A percentile compares a stretch with the other conserved stretches of the same genome.
phyloP scores from a whole-genome alignment of 2,113 vertebrate genomes.

The Passer domesticus region DNA sequence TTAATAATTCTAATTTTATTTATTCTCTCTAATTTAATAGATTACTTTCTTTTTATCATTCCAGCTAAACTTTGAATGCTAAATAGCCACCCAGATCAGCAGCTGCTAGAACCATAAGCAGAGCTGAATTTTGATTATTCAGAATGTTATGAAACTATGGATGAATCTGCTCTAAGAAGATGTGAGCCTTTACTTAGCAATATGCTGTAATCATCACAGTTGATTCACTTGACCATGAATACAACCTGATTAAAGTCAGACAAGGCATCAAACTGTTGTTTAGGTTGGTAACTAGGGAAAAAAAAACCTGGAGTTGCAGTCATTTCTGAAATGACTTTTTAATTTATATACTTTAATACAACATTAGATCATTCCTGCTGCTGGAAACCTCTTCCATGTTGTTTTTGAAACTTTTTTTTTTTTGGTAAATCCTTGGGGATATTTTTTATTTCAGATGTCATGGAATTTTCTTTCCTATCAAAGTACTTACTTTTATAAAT shows the following conservation, averaged over 20 bases:
- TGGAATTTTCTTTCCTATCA: not conserved
- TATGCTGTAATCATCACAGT: not conserved
- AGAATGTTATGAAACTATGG: not conserved
- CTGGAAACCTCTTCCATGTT: not conserved
- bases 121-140: not conserved
- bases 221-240: not conserved
- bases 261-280: not conserved
- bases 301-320: not conserved
- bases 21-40: not conserved
- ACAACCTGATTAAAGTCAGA: not conserved
- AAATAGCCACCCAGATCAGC: not conserved
- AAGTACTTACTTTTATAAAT: not conserved
- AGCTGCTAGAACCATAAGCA: not conserved
- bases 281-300: not conserved
- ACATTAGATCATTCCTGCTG: not conserved
- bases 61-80: not conserved
- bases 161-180: not conserved
- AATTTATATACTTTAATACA: not conserved
- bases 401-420: not conserved
- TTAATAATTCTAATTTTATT: conserved; percentile 3
- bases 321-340: not conserved
- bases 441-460: not conserved
- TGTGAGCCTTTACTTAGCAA: not conserved
- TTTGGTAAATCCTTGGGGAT: not conserved
- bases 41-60: not conserved